phyloP scores from a whole-genome alignment of 2,888 invertebrate genomes.

The Idaea dimidiata region DNA sequence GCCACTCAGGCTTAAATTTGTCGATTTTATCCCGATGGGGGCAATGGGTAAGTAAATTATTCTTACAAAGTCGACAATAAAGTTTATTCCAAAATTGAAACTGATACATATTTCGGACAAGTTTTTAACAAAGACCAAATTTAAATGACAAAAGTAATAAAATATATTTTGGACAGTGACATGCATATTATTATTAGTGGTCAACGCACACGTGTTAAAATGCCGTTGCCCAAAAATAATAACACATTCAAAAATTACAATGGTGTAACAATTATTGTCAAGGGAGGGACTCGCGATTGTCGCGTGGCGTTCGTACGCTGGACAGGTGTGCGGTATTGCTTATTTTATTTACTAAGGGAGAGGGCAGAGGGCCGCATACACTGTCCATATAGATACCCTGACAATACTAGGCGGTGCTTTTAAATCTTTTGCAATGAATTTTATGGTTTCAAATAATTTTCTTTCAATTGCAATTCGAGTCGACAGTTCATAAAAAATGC shows the following conservation, averaged over 20 bases:
- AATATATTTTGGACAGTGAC: background rate
- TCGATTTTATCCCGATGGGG: too few relatives aligned
- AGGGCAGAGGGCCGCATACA: background rate
- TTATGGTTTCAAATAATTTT: conserved; percentile 4
- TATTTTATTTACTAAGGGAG: conserved; percentile 4
- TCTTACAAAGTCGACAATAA: background rate
- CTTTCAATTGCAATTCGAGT: background rate
- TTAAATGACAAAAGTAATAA: background rate
- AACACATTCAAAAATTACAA: conserved; percentile 24
- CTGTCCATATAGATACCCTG: background rate
- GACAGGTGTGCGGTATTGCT: conserved; percentile 46
- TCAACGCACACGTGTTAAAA: conserved; percentile 30
- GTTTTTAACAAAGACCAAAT: background rate
- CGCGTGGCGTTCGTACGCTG: conserved; percentile 45
- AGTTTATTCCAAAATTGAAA: background rate
- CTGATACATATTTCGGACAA: background rate
- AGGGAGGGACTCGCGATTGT: conserved; percentile 38
- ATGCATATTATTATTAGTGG: conserved; percentile 18
- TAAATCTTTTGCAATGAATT: conserved; percentile 3
- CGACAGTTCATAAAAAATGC: background rate
- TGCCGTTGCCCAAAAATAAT: conserved; percentile 36
- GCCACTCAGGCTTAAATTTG: too few relatives aligned
- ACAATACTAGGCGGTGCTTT: conserved; percentile 3
- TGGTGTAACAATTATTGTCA: conserved; percentile 32
- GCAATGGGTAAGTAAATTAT: too few relatives aligned